Base-by-base conservation (phyloP, 2,888 invertebrate genomes). In the Andrena bicolor region DNA sequence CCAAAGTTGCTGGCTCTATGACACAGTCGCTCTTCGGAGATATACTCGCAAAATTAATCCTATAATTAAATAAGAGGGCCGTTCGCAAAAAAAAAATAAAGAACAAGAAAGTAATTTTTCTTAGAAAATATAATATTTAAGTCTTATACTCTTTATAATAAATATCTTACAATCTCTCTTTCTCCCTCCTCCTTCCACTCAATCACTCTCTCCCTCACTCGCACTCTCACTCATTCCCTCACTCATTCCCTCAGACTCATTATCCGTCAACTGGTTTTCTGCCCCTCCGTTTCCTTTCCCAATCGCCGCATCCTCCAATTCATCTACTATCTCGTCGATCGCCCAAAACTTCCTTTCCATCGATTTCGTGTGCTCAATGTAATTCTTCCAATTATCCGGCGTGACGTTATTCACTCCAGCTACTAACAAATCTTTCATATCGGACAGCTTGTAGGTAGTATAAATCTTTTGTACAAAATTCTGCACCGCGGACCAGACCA, bases 11-110 rank as follows among this genome's bases (percentile, higher is more conserved):
- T 41, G 41, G 4, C 41, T 16, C 16, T 5, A 13, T 13, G 3
- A 13, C 13, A 41, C 41, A 13, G 4, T 41, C 4, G 4, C 13
- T 13, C 1, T 13, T 41, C 41, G 4, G 4, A 41, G 16, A 1
- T 41, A 56, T 26, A 20, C 20, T 26, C 56, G 4, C 56, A 20
- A 23, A 56, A 56, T 56, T 26, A 26, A 26, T 1, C 23, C 26
- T 5, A 10, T 26, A 56, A 5, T 56, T 23, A 56, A 56, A 10
- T 26, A 56, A 56, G 23, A 56, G 10, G 1, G 13, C 3, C 23
- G 26, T 13, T 56, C 56, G 10, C 4, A 56, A 56, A 56, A 56
- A 56, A 56, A 56, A 56, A 56, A 56, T 56, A 23, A 56, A 26
- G 41, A 41, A 41, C 16, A 41, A 41, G 1, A 16, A 41, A 16